These are phyloP conservation scores for Neodon shergylaensis DNA, from an alignment of 2,113 vertebrate genomes.

Conservation along the genomic window DNA sequence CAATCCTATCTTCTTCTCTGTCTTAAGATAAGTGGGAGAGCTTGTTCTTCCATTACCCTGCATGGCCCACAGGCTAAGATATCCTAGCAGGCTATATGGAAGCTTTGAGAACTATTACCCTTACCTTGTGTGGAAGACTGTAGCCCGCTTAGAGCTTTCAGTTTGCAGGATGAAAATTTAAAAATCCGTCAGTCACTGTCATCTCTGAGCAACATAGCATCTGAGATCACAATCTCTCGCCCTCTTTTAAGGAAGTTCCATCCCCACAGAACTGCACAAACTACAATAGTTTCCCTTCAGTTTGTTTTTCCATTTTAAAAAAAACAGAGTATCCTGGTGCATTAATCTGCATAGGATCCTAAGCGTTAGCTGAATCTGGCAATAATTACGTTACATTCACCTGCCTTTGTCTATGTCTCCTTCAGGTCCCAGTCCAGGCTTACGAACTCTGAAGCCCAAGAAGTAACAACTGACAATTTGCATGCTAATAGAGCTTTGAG, in stretches of 20 bases:
- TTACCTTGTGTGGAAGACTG: background rate
- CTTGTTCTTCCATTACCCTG: too few relatives aligned
- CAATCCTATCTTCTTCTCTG: background rate
- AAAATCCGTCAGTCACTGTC: background rate
- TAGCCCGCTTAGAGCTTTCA: background rate
- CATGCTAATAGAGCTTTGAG: background rate
- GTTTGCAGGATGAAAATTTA: background rate
- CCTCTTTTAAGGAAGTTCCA: background rate
- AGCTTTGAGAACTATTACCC: background rate
- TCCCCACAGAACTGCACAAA: background rate
- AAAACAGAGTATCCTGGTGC: too few relatives aligned
- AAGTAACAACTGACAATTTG: accelerated
- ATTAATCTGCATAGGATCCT: background rate
- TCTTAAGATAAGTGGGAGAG: background rate
- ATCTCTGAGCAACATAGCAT: background rate
- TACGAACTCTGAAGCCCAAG: background rate
- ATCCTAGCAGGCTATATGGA: background rate
- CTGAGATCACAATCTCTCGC: background rate
- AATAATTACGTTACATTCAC: background rate
- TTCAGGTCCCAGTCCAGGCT: background rate
- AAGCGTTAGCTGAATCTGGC: accelerated
- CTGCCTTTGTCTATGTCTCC: background rate
- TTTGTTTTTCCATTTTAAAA: background rate
- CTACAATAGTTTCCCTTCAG: too few relatives aligned
- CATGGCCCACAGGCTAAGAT: background rate